Evolutionary conservation across 2,113 vertebrate genomes (phyloP).

Genomic region (Pelodiscus sinensis): DNA sequence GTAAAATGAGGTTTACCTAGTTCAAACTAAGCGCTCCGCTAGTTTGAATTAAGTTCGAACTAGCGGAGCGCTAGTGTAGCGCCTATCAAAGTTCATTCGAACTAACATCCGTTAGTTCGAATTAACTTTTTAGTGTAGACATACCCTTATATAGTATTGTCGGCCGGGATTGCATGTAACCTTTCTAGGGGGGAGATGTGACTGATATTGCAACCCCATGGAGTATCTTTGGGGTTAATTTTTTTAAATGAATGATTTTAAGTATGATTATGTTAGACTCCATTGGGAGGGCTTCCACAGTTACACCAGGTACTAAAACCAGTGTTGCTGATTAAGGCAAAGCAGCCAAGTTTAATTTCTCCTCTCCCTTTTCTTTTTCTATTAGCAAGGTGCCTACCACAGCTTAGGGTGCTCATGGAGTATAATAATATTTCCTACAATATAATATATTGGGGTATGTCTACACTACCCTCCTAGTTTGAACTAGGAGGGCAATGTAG

Average conservation of each 20-base stretch:
- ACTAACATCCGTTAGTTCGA: too few relatives aligned
- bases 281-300: background rate
- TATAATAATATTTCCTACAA: background rate
- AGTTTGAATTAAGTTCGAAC: too few relatives aligned
- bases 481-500: too few relatives aligned
- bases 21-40: too few relatives aligned
- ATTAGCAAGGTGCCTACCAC: background rate
- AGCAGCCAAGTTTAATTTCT: background rate
- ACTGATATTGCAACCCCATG: background rate
- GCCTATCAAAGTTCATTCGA: too few relatives aligned
- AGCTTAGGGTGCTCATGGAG: background rate
- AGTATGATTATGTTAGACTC: background rate
- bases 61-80: too few relatives aligned
- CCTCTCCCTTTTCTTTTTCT: background rate
- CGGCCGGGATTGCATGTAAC: background rate
- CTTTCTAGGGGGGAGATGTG: background rate
- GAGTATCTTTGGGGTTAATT: background rate
- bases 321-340: background rate
- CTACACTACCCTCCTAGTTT: too few relatives aligned
- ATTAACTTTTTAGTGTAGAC: too few relatives aligned
- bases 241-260: background rate
- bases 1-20: too few relatives aligned
- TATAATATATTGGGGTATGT: background rate
- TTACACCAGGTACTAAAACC: background rate
- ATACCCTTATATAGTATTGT: background rate